Base-by-base conservation (phyloP, 2,888 invertebrate species). In the Endotricha flammealis region DNA sequence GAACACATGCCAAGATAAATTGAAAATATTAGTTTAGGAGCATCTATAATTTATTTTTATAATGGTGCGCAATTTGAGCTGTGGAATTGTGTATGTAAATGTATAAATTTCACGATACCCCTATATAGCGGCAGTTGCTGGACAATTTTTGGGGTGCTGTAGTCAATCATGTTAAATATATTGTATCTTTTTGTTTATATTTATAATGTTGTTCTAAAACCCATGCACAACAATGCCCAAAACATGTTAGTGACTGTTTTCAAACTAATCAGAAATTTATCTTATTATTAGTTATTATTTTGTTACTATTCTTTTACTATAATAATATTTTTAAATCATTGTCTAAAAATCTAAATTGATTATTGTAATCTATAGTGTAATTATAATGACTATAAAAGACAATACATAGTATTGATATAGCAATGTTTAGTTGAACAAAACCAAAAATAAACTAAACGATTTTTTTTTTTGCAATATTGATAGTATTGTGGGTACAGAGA, bases 1-100 rank as follows among this genome's bases (percentile, higher is more conserved):
- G 82, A 87, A 76, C 78, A 85, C 41, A 86, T 87, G 87, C 87
- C 86, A 63, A 87, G 87, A 87, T 87, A 87, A 87, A 78, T 73
- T 45, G 52, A 64, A 62, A 50, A 49, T 57, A 58, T 63, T 77
- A 79, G 71, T 67, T 70, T 82, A 83, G 78, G 73, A 73, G 75
- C 81, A 75, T 82, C 78, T 78, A 80, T 86, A 85, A 85, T 83
- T 86, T 85, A 85, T 86, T 86, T 83, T 85, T 83, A 65, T 83
- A 85, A 83, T 82, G 85, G 86, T 85, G 86, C 83, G 79, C 81
- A 73, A 74, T 75, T 77, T 81, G 80, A 82, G 78, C 80, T 83
- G 83, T 81, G 82, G 82, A 79, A 80, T 76, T 83, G 81, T 83
- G 76, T 76, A 76, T 73, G 77, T 76, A 71, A 74, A 62, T 63